Percentiles rank a stretch among this genome's conserved stretches.
These are phyloP conservation scores for Diachrysia chrysitis DNA, from an alignment of 2,888 invertebrate genomes.

Conservation along the genomic window DNA sequence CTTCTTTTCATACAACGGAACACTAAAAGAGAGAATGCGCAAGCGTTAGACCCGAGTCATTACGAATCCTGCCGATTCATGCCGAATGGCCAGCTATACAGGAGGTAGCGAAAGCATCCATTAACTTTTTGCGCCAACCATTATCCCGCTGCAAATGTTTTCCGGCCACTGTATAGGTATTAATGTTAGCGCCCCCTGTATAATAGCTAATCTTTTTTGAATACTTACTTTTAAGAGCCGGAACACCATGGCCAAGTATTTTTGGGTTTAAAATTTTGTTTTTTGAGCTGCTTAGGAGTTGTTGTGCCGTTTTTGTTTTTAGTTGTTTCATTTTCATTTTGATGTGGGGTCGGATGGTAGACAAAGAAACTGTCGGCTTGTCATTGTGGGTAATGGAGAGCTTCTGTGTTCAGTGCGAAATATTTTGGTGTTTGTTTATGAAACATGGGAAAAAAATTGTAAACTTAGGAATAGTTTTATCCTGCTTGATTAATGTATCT, in stretches of 20 bases:
- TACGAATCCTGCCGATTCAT: slow-evolving; percentile 75
- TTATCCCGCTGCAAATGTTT: slow-evolving; percentile 67
- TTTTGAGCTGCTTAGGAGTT: slow-evolving; percentile 20
- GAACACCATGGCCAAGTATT: slow-evolving; percentile 40
- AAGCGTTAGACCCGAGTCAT: slow-evolving; percentile 58
- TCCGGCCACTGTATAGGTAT: slow-evolving; percentile 64
- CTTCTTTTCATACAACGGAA: slow-evolving; percentile 7
- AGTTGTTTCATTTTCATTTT: slow-evolving; percentile 10
- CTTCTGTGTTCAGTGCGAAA: background rate
- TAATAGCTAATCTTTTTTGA: slow-evolving; percentile 64
- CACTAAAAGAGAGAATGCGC: slow-evolving; percentile 54
- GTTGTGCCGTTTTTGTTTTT: slow-evolving; percentile 2
- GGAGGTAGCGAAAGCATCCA: slow-evolving; percentile 66
- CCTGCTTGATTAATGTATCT: background rate
- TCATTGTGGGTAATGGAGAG: background rate
- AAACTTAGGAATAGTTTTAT: background rate
- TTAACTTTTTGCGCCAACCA: slow-evolving; percentile 74
- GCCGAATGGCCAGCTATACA: slow-evolving; percentile 56
- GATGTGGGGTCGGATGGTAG: background rate
- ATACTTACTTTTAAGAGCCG: slow-evolving; percentile 61
- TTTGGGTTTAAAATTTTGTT: slow-evolving; percentile 27
- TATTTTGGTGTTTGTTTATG: background rate
- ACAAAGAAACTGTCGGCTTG: slow-evolving; percentile 6
- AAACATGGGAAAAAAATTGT: background rate
- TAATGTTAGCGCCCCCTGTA: slow-evolving; percentile 57